Percentiles rank a stretch among this genome's conserved stretches.
phyloP scores from a whole-genome alignment of 2,113 vertebrate species.

The Eclectus roratus region DNA sequence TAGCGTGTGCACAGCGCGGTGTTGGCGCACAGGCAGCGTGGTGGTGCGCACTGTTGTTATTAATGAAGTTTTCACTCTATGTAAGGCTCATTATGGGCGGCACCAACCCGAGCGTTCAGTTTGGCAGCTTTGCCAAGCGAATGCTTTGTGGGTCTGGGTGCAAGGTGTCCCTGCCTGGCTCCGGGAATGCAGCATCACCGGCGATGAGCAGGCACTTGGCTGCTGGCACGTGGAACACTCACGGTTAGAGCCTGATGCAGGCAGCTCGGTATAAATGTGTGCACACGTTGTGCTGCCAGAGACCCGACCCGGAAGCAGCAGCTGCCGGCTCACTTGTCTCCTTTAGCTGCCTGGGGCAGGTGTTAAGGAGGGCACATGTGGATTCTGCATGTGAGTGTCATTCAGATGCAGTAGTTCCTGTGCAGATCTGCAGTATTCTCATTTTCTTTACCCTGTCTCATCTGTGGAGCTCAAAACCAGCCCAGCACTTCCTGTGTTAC shows the following conservation, averaged over 20 bases:
- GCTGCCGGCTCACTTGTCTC: background rate
- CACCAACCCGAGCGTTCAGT: background rate
- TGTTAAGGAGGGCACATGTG: background rate
- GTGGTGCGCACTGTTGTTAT: background rate
- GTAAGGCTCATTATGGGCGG: background rate
- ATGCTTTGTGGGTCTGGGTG: background rate
- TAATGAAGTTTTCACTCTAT: conserved; percentile 11
- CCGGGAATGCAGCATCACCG: background rate
- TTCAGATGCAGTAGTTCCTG: background rate
- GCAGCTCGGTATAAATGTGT: background rate
- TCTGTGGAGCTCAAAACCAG: background rate
- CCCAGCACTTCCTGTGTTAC: background rate
- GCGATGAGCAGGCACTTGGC: background rate
- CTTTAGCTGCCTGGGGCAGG: background rate
- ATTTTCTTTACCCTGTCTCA: background rate
- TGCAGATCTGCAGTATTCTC: background rate
- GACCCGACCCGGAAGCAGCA: background rate
- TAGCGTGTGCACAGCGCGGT: conserved; percentile 10
- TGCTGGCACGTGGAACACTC: background rate
- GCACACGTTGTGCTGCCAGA: background rate
- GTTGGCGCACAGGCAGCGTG: background rate
- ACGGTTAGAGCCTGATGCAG: background rate
- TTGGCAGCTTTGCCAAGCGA: background rate
- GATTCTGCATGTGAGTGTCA: background rate
- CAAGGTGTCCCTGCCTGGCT: background rate